These are phyloP conservation scores for Mamestra brassicae DNA, from an alignment of 2,888 invertebrate species.

Conservation along the genomic window DNA sequence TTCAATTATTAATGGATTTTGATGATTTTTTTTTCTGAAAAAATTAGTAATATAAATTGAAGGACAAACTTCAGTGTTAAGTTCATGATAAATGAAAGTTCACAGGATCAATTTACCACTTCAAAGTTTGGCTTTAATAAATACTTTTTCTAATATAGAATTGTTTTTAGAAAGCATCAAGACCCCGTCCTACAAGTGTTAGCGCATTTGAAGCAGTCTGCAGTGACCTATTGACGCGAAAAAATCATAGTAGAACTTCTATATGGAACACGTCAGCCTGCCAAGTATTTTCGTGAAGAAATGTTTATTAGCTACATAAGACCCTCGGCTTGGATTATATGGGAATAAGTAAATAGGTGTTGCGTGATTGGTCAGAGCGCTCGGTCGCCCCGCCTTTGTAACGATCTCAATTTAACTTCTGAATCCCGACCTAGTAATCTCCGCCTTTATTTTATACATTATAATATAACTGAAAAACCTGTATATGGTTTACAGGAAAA, in stretches of 20 bases:
- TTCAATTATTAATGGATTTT: no score
- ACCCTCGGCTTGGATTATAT: conserved; percentile 72
- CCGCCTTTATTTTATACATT: conserved; percentile 62
- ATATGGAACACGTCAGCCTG: background rate
- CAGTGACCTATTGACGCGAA: background rate
- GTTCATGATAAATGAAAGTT: background rate
- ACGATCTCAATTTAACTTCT: conserved; percentile 82
- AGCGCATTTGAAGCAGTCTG: background rate
- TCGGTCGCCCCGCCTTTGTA: conserved; percentile 83
- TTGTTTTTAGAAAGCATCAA: background rate
- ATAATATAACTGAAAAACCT: conserved; percentile 15
- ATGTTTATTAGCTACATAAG: conserved; percentile 71
- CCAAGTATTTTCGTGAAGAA: conserved; percentile 58
- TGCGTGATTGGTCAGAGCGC: conserved; percentile 78
- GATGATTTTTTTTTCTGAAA: no score
- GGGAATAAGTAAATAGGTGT: conserved; percentile 77
- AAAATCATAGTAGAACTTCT: background rate
- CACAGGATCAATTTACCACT: background rate
- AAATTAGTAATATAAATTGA: no score
- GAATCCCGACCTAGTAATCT: conserved; percentile 59
- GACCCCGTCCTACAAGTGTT: background rate
- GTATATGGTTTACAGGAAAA: background rate
- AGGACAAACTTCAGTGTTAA: background rate
- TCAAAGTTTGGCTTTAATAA: background rate
- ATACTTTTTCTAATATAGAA: background rate